Evolutionary conservation across 1,140 invertebrate species (phyloP), one percentile per base, ranked within the genome.

Genomic region (Solen grandis): DNA sequence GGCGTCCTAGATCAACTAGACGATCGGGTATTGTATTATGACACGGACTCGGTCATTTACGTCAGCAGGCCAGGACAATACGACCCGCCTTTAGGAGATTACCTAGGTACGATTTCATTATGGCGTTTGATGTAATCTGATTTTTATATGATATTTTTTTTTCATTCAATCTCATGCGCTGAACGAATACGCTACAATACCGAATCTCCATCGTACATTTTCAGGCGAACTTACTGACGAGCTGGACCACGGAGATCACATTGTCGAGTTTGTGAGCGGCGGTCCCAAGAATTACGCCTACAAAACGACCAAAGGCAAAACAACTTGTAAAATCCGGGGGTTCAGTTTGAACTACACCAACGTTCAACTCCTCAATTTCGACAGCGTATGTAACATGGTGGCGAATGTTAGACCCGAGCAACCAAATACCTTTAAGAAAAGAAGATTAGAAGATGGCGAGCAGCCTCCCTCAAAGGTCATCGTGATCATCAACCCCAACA

Each of bases 11-110:
- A 91, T 79, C 57, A 80, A 41, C 69, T 93, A n/a, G 86, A 81
- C 16, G 50, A 84, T 1, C 50, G 85, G 19, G 88, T 88, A 1
- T 69, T 93, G 0, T 93, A 93, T 74, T 90, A 81, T 57, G 92
- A 93, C 73, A 93, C 92, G 2, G 92, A 93, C 29, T 65, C 81
- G 84, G 73, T 22, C 59, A 89, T 27, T 86, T 92, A 29, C 92
- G 87, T 65, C 33, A 85, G 27, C 5, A 4, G 27, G 5, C 60
- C 5, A 27, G 60, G 60, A 8, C 10, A 63, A 29, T 63, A 33
- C 27, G 60, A 63, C 52, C 68, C 66, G 19, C 22, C 27, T 22
- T 31, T 80, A 16, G 77, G 68, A 1, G 68, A 70, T 10, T 63
- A 54, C 13, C 33, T 63, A 27, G 59, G 77, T n/a, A n/a, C n/a